Evolutionary conservation across 2,888 invertebrate species (phyloP).

Genomic region (Agonopterix heracliana): DNA sequence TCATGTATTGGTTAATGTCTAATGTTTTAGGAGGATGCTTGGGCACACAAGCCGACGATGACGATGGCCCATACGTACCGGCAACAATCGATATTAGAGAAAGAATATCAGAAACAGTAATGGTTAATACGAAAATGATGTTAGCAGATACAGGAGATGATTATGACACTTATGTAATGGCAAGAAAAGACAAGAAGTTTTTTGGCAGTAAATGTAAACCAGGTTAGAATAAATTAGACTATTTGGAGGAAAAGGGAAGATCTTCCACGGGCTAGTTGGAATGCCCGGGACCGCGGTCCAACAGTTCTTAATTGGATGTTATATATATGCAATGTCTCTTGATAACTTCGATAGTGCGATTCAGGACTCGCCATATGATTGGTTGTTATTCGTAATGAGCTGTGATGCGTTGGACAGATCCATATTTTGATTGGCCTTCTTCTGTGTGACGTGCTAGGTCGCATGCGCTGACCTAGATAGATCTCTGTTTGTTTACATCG

Average conservation of each 20-base stretch:
- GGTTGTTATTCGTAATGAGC: too few relatives aligned
- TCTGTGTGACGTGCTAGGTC: too few relatives aligned
- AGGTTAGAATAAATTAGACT: conserved; percentile 30
- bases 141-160: conserved; percentile 26
- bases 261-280: too few relatives aligned
- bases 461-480: too few relatives aligned
- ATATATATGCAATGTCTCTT: not conserved
- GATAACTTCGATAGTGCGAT: too few relatives aligned
- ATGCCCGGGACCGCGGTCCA: too few relatives aligned
- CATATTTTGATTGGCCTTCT: too few relatives aligned
- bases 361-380: too few relatives aligned
- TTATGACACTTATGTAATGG: conserved; percentile 6
- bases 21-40: conserved; percentile 41
- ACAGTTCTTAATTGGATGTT: not conserved
- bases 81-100: conserved; percentile 16
- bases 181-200: conserved; percentile 28
- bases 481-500: too few relatives aligned
- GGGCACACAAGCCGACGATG: conserved; percentile 35
- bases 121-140: conserved; percentile 21
- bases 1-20: not conserved
- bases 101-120: conserved; percentile 22
- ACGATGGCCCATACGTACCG: conserved; percentile 35
- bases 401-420: too few relatives aligned
- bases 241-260: not conserved
- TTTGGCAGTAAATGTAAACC: conserved; percentile 57